These are phyloP conservation scores for Penaeus indicus DNA, from an alignment of 1,140 invertebrate species.

Conservation along the genomic window DNA sequence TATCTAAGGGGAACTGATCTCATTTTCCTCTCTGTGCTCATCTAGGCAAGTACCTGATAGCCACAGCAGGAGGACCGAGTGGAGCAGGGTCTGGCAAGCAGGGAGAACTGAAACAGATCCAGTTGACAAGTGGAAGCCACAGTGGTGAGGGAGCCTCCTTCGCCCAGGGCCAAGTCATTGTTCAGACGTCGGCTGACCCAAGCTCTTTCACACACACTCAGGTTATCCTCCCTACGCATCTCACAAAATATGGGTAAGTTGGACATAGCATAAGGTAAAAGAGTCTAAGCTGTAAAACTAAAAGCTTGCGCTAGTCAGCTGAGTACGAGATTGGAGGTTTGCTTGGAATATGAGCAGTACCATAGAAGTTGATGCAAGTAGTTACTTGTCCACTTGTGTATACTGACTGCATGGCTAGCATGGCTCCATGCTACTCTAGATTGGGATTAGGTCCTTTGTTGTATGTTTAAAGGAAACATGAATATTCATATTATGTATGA, in stretches of 20 bases:
- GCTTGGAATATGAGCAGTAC: no score
- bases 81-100: conserved; percentile 49
- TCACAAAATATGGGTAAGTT: conserved; percentile 64
- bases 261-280: background rate
- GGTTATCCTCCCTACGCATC: conserved; percentile 62
- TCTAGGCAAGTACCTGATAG: conserved; percentile 64
- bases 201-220: conserved; percentile 62
- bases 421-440: no score
- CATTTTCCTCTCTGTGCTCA: background rate
- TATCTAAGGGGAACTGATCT: no score
- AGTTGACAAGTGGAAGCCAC: conserved; percentile 44
- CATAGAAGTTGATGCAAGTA: no score
- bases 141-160: conserved; percentile 47
- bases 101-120: conserved; percentile 62
- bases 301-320: background rate
- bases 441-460: no score
- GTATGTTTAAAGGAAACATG: no score
- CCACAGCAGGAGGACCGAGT: conserved; percentile 60
- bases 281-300: background rate
- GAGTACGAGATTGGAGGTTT: no score
- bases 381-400: no score
- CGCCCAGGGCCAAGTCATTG: conserved; percentile 62
- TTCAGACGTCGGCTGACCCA: conserved; percentile 60
- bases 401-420: no score
- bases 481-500: no score